Evolutionary conservation across 2,888 invertebrate genomes (phyloP), one percentile per base, ranked within the genome.

Genomic region (Leptinotarsa haldemani): DNA sequence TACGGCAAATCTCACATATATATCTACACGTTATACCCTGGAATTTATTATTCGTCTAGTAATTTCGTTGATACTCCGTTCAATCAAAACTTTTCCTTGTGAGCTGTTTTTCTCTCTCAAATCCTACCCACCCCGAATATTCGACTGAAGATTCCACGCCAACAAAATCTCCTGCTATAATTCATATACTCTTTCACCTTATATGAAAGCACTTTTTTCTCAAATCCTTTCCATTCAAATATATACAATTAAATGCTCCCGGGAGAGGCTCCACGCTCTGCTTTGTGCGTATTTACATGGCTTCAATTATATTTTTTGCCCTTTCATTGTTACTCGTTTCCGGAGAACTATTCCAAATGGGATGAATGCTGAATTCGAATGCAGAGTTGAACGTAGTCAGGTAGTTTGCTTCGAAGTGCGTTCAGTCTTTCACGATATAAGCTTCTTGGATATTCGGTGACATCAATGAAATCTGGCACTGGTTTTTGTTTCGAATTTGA

Each of bases 261-360:
- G 22, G 13, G 15, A 4, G 56, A 56, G 20, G 22, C 56, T 56
- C 56, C 56, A 56, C 22, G 22, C 56, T 1, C 13, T 56, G 20
- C 56, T 56, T 56, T 56, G 56, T 56, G 56, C 56, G 56, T 56
- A 52, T 56, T 56, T 22, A 15, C 16, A 20, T 22, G 56, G 22
- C 56, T 22, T 56, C 56, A 56, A 56, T 56, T 56, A 56, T 56
- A 56, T 56, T 56, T 52, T 56, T 56, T 56, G 56, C 56, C 20
- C 56, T 22, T 56, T 22, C 20, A 56, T 56, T 56, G 56, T 56
- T 22, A 56, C 56, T 56, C 22, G 22, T 20, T 56, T 22, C 56
- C 56, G 56, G 56, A 20, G 56, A 56, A 56, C 56, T 56, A 56
- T 56, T 56, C 22, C 13, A 13, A 15, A 15, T 15, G 22, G 20